These are phyloP conservation scores for Silurus meridionalis DNA, from an alignment of 2,113 vertebrate species.

Conservation along the genomic window DNA sequence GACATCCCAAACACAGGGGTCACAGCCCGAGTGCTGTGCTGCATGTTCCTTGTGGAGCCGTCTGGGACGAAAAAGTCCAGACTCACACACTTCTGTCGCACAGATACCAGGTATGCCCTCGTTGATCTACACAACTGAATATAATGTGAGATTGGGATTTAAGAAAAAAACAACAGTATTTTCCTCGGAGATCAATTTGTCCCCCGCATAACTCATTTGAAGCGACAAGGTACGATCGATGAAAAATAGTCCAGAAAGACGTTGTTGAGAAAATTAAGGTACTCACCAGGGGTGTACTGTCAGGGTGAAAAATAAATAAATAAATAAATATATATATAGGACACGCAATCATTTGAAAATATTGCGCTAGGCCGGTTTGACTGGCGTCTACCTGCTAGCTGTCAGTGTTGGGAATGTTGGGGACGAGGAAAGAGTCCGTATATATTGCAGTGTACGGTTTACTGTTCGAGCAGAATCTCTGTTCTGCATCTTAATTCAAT, in stretches of 20 bases:
- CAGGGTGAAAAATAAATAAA: neutral
- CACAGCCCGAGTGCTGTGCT: slow-evolving; percentile 68
- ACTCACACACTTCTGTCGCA: slow-evolving; percentile 74
- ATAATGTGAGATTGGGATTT: neutral
- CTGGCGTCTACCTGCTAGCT: slow-evolving; percentile 4
- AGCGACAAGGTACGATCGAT: slow-evolving; percentile 28
- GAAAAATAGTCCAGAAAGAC: slow-evolving; percentile 44
- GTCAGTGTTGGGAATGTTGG: slow-evolving; percentile 21
- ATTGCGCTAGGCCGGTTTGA: slow-evolving; percentile 13
- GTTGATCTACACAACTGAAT: neutral
- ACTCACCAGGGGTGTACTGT: slow-evolving; percentile 21
- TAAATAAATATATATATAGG: neutral
- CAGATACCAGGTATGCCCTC: slow-evolving; percentile 71
- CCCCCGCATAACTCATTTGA: slow-evolving; percentile 14
- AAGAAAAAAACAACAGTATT: neutral
- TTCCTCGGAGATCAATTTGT: slow-evolving; percentile 30
- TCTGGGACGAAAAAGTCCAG: slow-evolving; percentile 67
- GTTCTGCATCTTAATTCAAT: slow-evolving; percentile 6
- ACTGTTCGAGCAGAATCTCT: neutral
- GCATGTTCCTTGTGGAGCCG: slow-evolving; percentile 75
- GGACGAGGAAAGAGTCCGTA: neutral
- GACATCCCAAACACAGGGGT: slow-evolving; percentile 60
- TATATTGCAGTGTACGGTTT: neutral
- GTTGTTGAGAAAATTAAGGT: slow-evolving; percentile 39
- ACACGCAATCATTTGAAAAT: slow-evolving; percentile 26